Evolutionary conservation across 2,888 invertebrate genomes (phyloP), one percentile per base, ranked within the genome.

Genomic region (Ochropacha duplaris): DNA sequence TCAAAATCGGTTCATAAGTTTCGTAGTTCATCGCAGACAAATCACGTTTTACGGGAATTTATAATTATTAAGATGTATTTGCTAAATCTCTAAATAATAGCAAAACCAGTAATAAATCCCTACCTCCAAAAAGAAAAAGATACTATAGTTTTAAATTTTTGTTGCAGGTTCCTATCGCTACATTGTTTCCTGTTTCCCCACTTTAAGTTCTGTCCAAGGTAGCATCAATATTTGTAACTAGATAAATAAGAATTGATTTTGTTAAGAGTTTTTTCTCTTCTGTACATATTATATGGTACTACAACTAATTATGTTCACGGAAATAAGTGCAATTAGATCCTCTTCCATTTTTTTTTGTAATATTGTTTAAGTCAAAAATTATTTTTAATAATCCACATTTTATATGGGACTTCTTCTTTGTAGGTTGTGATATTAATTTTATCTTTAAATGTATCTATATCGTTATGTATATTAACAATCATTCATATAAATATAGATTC

Each of bases 101-200:
- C 24, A 24, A 24, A 24, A 24, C 5, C 24, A 4, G 5, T 24
- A 2, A 24, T 5, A 24, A 24, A 24, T 4, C 24, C 24, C n/a
- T n/a, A n/a, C n/a, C n/a, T n/a, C n/a, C n/a, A n/a, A n/a, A n/a
- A n/a, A n/a, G n/a, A n/a, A n/a, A n/a, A n/a, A n/a, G n/a, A n/a
- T n/a, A n/a, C 28, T 28, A 28, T 8, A 28, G 16, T 2, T 39
- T 8, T 28, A 28, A 28, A 39, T 71, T 65, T 83, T 89, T 90
- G 84, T 94, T 95, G 56, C 95, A 96, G 97, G 88, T 97, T 98
- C 90, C 94, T 96, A 78, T 98, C 98, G 62, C 94, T 98, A 71
- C 98, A 98, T 88, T 98, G 98, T 90, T 96, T 96, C 87, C 94
- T 98, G 70, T 98, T 97, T 88, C 97, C 98, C 55, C 95, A 96